phyloP scores from a whole-genome alignment of 2,888 invertebrate genomes.

The Nebria brevicollis region DNA sequence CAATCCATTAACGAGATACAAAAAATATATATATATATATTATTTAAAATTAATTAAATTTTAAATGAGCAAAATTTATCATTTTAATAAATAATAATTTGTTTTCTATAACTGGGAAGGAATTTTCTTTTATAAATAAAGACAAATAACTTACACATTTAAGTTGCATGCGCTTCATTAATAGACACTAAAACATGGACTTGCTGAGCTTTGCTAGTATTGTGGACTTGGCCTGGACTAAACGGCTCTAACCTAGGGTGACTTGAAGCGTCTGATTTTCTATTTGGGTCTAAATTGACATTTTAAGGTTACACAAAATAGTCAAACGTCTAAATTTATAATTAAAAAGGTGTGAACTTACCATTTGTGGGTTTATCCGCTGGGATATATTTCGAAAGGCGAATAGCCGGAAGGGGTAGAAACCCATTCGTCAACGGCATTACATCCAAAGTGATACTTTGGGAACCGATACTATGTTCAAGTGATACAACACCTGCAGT shows the following conservation, averaged over 20 bases:
- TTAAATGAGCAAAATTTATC: not conserved
- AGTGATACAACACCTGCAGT: constrained; percentile 79
- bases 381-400: constrained; percentile 89
- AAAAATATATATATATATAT: not conserved
- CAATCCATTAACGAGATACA: not conserved
- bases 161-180: constrained; percentile 50
- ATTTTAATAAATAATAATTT: not conserved
- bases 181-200: constrained; percentile 80
- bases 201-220: constrained; percentile 90
- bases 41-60: not conserved
- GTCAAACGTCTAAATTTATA: not conserved
- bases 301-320: not conserved
- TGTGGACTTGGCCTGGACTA: constrained; percentile 91
- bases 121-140: not conserved
- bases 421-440: constrained; percentile 94
- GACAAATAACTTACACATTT: not conserved
- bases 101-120: not conserved
- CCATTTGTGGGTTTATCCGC: constrained; percentile 65
- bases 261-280: constrained; percentile 62
- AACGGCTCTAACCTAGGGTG: constrained; percentile 89
- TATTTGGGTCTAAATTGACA: constrained; percentile 16
- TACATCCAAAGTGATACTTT: constrained; percentile 84
- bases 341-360: not conserved
- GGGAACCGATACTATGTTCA: constrained; percentile 64
- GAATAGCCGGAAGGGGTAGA: constrained; percentile 86